Conservation (phyloP, 2,113 vertebrate species). For the Megatriorchis doriae region DNA sequence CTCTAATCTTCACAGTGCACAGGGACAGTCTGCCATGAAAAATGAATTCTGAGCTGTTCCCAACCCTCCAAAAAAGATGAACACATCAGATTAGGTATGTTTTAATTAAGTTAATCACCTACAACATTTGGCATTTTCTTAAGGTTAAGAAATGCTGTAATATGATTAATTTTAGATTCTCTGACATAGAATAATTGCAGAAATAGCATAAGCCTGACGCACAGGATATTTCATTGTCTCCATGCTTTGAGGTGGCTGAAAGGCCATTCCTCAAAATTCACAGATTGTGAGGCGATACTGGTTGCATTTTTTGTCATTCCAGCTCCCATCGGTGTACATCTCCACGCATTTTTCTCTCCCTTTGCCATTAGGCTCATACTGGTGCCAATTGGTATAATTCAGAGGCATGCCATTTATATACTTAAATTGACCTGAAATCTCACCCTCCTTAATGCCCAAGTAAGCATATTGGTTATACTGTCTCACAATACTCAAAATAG, state of each 20-base stretch:
- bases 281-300: constrained; percentile 61
- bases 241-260: background rate
- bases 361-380: constrained; percentile 54
- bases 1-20: background rate
- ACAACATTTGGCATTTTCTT: background rate
- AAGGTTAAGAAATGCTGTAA: background rate
- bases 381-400: constrained; percentile 69
- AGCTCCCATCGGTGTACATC: constrained; percentile 72
- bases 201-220: background rate
- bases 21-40: background rate
- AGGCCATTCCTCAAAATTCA: constrained; percentile 56
- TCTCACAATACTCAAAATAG: constrained; percentile 43
- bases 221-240: background rate
- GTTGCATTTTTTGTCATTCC: constrained; percentile 70
- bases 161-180: background rate
- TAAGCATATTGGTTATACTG: constrained; percentile 65
- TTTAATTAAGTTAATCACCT: constrained; percentile 12
- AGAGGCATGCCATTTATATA: constrained; percentile 34
- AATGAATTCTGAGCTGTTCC: background rate
- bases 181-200: background rate
- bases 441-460: constrained; percentile 57
- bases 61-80: background rate
- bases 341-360: constrained; percentile 74
- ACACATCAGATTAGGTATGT: background rate
- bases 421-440: constrained; percentile 23